phyloP scores from a whole-genome alignment of 2,797 vertebrate genomes.

The Rhinella marina region DNA sequence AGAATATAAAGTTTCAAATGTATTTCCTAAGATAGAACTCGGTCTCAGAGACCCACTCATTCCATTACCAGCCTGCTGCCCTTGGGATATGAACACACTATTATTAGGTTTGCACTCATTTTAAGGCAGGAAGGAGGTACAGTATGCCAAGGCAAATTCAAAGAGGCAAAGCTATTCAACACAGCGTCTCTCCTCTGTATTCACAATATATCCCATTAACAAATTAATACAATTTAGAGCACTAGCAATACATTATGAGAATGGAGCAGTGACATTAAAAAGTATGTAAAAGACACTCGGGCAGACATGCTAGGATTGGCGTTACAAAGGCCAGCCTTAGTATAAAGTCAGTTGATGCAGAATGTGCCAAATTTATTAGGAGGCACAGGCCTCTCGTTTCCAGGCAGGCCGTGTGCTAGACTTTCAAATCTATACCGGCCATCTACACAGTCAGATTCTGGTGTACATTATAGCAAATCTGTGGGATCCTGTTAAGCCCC shows the following conservation, averaged over 20 bases:
- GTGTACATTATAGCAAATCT: too few species aligned
- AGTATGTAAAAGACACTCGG: too few species aligned
- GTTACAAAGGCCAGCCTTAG: too few species aligned
- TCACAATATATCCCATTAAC: constrained; percentile 48
- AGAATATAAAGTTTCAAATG: constrained; percentile 57
- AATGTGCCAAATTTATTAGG: too few species aligned
- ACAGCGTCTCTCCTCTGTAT: constrained; percentile 24
- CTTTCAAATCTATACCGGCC: too few species aligned
- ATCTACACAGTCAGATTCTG: too few species aligned
- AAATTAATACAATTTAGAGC: constrained; percentile 34
- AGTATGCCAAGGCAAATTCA: constrained; percentile 55
- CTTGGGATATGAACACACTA: constrained; percentile 48
- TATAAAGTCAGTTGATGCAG: too few species aligned
- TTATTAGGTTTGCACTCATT: constrained; percentile 52
- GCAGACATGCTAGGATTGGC: too few species aligned
- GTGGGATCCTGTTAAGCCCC: too few species aligned
- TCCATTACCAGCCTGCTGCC: constrained; percentile 39
- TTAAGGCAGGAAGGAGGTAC: constrained; percentile 38
- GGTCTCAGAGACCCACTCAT: constrained; percentile 31
- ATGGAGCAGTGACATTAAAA: neutral
- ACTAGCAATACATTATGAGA: neutral
- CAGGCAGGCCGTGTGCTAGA: too few species aligned
- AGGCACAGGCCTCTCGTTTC: too few species aligned
- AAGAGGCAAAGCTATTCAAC: constrained; percentile 16
- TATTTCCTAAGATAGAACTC: constrained; percentile 59